These are phyloP conservation scores for Nyctalus aviator DNA, from an alignment of 2,797 vertebrate species.

Conservation along the genomic window DNA sequence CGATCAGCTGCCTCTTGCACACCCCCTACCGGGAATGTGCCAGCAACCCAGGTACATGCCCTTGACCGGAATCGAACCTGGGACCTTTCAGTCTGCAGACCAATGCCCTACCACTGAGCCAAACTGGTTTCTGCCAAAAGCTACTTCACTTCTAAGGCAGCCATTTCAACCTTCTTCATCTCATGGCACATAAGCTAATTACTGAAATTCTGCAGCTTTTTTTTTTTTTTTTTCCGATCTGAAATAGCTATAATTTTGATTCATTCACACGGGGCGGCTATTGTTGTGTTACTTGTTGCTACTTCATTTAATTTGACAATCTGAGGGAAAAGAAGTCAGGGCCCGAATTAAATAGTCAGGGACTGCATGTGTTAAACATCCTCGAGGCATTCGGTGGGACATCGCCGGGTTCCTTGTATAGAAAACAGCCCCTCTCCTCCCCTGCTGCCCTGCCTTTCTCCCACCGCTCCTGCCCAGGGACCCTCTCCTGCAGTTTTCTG, in stretches of 20 bases:
- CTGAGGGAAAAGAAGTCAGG: background rate
- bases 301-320: background rate
- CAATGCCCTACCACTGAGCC: no score
- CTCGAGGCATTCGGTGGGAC: fast-evolving
- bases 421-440: background rate
- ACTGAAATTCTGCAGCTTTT: no score
- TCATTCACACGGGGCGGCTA: background rate
- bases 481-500: background rate
- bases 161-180: background rate
- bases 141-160: no score
- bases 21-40: no score
- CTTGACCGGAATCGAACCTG: no score
- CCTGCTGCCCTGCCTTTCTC: no score
- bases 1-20: no score
- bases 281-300: background rate
- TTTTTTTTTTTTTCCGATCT: background rate
- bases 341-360: background rate
- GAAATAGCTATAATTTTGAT: background rate
- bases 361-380: background rate
- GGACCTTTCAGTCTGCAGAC: no score
- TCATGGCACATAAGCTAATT: background rate
- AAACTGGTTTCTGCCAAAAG: no score
- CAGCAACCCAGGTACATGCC: no score
- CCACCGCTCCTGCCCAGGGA: fast-evolving
- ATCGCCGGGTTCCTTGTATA: no score